Evolutionary conservation across 2,797 vertebrate genomes (phyloP), one percentile per base, ranked within the genome.

Genomic region (Rhabdophis nuchalis): DNA sequence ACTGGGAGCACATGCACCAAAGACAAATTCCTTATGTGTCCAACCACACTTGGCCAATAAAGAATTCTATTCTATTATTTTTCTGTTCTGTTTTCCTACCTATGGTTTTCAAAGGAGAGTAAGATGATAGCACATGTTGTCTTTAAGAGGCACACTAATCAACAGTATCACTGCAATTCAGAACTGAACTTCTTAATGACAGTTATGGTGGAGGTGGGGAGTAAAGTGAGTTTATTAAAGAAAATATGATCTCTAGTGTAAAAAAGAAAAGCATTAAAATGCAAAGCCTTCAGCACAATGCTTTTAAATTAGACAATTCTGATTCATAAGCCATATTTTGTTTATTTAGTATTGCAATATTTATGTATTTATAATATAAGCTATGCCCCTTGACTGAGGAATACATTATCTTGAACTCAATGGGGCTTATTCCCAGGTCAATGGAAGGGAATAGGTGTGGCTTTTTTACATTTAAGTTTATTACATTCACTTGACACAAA

Each of bases 191-290:
- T 96, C 96, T 96, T 97, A 97, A 97, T 98, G 97, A 97, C 94
- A 95, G 56, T 82, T 93, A 36, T 3, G n/a, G 18, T 50, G 93
- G 36, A 96, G 5, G 7, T 36, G 2, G 41, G 3, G 86, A 96
- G 97, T 91, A 0, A 95, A 97, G 97, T 97, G 96, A 96, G 95
- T 97, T 97, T 96, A 97, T 97, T 97, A 97, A 96, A 96, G 96
- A 96, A 97, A 93, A 96, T 93, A 94, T 97, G 97, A 97, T 97
- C 97, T 98, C 96, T 97, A 96, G 94, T 96, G 97, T 96, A 97
- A 97, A 95, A 96, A 96, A 50, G 46, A 50, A 97, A 94, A 96
- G 95, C 97, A 97, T 98, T 97, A 97, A 97, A 97, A 97, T 93
- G 93, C 93, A 96, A 94, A 96, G 64, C 36, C 91, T 94, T 96